These are phyloP conservation scores for Drosophila paracracens DNA, from an alignment of 2,888 invertebrate species.

Conservation along the genomic window DNA sequence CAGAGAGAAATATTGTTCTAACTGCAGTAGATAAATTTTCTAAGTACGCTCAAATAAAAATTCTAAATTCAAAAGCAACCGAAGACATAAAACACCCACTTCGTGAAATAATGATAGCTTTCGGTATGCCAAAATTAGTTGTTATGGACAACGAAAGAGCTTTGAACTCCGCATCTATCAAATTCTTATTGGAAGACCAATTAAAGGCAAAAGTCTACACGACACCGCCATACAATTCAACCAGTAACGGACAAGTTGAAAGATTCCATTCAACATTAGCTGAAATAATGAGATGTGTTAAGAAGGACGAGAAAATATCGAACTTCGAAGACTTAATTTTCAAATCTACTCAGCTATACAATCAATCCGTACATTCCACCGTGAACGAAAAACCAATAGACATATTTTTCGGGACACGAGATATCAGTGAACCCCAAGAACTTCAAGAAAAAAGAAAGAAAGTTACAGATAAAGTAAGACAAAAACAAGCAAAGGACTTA, in stretches of 20 bases:
- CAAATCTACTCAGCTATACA: slow-evolving; percentile 44
- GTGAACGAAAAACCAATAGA: slow-evolving; percentile 41
- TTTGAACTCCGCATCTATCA: slow-evolving; percentile 39
- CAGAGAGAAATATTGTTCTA: slow-evolving; percentile 11
- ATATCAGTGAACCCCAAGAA: not conserved
- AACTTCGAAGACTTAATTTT: slow-evolving; percentile 4
- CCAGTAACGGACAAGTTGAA: slow-evolving; percentile 28
- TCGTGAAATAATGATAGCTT: slow-evolving; percentile 26
- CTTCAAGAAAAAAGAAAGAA: no score
- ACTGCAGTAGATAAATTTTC: slow-evolving; percentile 14
- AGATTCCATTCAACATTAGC: slow-evolving; percentile 49
- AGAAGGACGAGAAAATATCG: not conserved
- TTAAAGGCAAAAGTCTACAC: slow-evolving; percentile 23
- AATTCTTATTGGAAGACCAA: slow-evolving; percentile 40
- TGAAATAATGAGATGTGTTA: slow-evolving; percentile 44
- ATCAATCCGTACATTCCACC: slow-evolving; percentile 40
- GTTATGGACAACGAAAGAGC: slow-evolving; percentile 56
- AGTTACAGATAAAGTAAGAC: not conserved
- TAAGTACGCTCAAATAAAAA: not conserved
- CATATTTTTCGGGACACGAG: slow-evolving; percentile 14
- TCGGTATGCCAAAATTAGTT: slow-evolving; percentile 30
- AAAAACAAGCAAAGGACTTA: not conserved
- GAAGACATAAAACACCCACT: slow-evolving; percentile 8
- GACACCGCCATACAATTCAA: not conserved
- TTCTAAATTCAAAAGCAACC: no score